Evolutionary conservation across 1,140 invertebrate genomes (phyloP), one percentile per base, ranked within the genome.

Genomic region (Heliconius hewitsoni): DNA sequence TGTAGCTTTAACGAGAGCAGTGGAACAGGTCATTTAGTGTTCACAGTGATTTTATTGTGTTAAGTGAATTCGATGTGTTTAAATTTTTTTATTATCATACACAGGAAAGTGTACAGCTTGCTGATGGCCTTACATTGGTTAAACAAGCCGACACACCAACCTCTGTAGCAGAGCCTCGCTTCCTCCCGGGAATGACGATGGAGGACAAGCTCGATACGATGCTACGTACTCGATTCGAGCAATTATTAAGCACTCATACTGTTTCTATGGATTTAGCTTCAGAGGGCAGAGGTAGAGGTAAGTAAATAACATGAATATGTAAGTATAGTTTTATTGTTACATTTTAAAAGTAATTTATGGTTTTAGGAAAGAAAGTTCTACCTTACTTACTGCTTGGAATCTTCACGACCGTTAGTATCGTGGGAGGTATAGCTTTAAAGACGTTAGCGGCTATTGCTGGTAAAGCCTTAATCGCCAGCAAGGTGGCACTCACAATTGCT

Each of bases 401-500:
- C 75, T 93, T 96, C 79, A 96, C 96, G 42, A 96, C 96, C 80
- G 95, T 96, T 87, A 96, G 96, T 80, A 92, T 95, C 73, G 93
- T 95, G 60, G 94, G 93, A 82, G 94, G 93, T 80, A 95, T 97
- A 81, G 96, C 96, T 42, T 89, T 96, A 78, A 96, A 96, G 92
- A 95, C 96, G 8, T 88, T 96, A 79, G 96, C 96, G 55, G 94
- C 96, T 8, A 96, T 96, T 76, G 96, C 96, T 23, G 96, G 96
- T 30, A 96, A 97, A 90, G 96, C 96, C 3, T 89, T 97, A 37
- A 95, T 97, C 73, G 96, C 96, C 80, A 96, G 96, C 89, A 97
- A 97, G 86, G 95, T 96, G 66, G 96, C 96, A 0, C 88, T 97
- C 55, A 96, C 96, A 71, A 96, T 97, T 79, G 96, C 96, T 72